A percentile compares a stretch with the other conserved stretches of the same genome.
These are phyloP conservation scores for Genyomyrus donnyi DNA, from an alignment of 2,113 vertebrate genomes.

Conservation along the genomic window DNA sequence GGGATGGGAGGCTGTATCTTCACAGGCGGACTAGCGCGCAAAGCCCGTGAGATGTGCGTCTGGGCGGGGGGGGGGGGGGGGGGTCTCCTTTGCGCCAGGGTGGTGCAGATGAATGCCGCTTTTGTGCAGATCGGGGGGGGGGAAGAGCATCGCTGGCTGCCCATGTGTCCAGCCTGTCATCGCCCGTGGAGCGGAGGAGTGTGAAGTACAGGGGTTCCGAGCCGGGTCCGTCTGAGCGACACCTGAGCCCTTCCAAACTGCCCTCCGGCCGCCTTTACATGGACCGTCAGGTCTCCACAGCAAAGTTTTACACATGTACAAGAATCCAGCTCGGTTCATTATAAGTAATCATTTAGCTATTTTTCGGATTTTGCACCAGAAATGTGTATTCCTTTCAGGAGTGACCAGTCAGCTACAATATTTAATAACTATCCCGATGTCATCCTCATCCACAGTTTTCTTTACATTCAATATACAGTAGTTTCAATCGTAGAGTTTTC, in stretches of 20 bases:
- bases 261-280: neutral
- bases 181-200: constrained; percentile 5
- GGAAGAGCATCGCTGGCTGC: constrained; percentile 47
- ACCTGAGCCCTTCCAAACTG: neutral
- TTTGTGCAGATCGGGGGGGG: constrained; percentile 70
- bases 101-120: constrained; percentile 68
- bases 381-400: neutral
- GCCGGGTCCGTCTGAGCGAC: neutral
- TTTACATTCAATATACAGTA: neutral
- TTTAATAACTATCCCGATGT: neutral
- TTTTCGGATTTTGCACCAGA: neutral
- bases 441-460: neutral
- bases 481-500: neutral
- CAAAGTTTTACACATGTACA: neutral
- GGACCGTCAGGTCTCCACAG: neutral
- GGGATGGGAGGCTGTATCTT: constrained; percentile 32
- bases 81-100: constrained; percentile 49
- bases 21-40: constrained; percentile 14
- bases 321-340: neutral
- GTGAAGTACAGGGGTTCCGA: neutral
- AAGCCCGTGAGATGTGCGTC: constrained; percentile 47
- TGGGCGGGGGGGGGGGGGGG: constrained; percentile 42
- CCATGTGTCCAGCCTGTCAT: constrained; percentile 26
- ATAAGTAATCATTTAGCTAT: neutral
- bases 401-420: neutral